Evolutionary conservation across 2,113 vertebrate genomes (phyloP), one percentile per base, ranked within the genome.

Genomic region (Microtus oregoni): DNA sequence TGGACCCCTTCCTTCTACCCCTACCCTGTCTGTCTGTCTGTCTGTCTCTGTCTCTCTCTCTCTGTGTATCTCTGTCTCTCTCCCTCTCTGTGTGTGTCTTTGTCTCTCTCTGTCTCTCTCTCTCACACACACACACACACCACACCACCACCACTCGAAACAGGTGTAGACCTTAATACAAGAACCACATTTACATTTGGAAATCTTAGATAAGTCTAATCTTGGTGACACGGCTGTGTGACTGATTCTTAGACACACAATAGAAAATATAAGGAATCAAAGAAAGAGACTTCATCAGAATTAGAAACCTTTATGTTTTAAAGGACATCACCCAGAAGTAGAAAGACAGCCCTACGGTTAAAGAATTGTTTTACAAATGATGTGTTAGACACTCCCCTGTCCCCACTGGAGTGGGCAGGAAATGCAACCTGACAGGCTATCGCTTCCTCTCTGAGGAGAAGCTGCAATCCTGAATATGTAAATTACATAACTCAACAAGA

Each of bases 381-480:
- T 79, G 38, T n/a, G 3, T 67, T 3, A 15, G n/a, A 9, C 13
- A 73, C 78, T 90, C 81, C 65, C 65, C 19, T 94, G 94, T 44
- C 96, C 32, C n/a, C 26, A 4, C 0, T 24, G 38, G 28, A 3
- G 5, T 7, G 11, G 97, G 96, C 98, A 98, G 98, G 98, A 96
- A 98, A 98, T 98, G 99, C 13, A 99, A 98, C 97, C 98, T 98
- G 98, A 98, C 98, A 97, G 98, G 98, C 98, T 95, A 96, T 94
- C 97, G 92, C 96, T 94, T 94, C 97, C 90, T 95, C 1, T 58
- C 11, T 30, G 47, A 61, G 30, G 47, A 88, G 77, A 61, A 88
- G 35, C 73, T 89, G 58, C 15, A 67, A 12, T 73, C 32, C 10
- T 52, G 63, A 95, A 65, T 65, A 41, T 73, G 52, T 87, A 41